phyloP scores from a whole-genome alignment of 1,140 invertebrate species.

The Semibalanus balanoides region DNA sequence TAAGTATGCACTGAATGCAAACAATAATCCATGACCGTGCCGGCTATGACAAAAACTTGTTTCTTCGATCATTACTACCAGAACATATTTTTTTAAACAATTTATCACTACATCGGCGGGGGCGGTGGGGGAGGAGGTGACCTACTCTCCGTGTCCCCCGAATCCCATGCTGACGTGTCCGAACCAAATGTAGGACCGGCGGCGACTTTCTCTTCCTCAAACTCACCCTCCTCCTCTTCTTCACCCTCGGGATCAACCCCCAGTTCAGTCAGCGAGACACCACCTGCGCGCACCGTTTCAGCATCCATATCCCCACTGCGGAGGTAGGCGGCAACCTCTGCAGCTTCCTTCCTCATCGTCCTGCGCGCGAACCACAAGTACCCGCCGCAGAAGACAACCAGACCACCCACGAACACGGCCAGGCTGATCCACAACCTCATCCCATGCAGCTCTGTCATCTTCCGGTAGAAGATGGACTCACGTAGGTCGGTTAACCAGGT shows the following conservation, averaged over 20 bases:
- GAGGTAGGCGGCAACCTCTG: neutral
- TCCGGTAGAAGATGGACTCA: neutral
- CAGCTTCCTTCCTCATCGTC: neutral
- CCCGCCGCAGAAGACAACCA: neutral
- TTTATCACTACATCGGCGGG: no score
- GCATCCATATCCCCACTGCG: neutral
- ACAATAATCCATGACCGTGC: no score
- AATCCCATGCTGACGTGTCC: neutral
- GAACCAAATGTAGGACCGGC: neutral
- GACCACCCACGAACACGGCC: neutral
- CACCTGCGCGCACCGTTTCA: neutral
- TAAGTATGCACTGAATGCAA: no score
- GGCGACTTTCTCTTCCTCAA: neutral
- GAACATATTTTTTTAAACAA: no score
- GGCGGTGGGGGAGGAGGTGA: neutral
- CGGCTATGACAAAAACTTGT: no score
- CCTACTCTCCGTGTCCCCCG: neutral
- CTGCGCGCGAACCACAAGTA: neutral
- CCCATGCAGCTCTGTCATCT: conserved; percentile 3
- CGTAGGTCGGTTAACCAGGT: neutral
- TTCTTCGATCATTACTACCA: no score
- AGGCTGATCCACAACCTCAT: neutral
- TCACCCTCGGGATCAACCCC: neutral
- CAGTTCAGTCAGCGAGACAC: neutral
- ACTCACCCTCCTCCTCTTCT: neutral